A percentile compares a stretch with the other conserved stretches of the same genome.
These are phyloP conservation scores for Eupelmus urozonus DNA, from an alignment of 2,888 invertebrate species.

Conservation along the genomic window DNA sequence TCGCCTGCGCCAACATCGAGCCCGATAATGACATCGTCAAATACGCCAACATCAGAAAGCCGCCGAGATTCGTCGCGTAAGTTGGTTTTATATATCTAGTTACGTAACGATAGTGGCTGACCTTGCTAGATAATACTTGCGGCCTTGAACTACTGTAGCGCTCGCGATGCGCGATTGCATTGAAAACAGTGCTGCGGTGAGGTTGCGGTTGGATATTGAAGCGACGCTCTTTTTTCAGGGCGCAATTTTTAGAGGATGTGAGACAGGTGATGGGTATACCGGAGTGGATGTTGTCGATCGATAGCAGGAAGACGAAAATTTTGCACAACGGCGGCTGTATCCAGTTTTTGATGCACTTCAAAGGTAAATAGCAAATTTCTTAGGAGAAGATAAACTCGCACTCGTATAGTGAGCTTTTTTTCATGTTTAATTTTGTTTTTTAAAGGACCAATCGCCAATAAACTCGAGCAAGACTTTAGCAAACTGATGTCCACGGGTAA, in stretches of 20 bases:
- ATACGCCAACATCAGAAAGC: constrained; percentile 91
- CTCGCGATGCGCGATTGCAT: too few relatives aligned
- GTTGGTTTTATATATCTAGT: too few relatives aligned
- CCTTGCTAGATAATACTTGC: too few relatives aligned
- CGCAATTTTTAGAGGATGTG: constrained; percentile 90
- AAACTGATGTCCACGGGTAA: constrained; percentile 86
- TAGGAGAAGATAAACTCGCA: too few relatives aligned
- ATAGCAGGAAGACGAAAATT: constrained; percentile 87
- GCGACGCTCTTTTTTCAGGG: too few relatives aligned
- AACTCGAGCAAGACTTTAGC: constrained; percentile 89
- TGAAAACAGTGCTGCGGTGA: too few relatives aligned
- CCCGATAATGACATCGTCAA: constrained; percentile 94
- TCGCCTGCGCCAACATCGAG: constrained; percentile 94
- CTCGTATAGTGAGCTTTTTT: too few relatives aligned
- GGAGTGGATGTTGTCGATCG: constrained; percentile 93
- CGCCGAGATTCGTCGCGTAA: constrained; percentile 93
- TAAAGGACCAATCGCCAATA: constrained; percentile 86
- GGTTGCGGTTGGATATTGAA: too few relatives aligned
- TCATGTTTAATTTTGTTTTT: constrained; percentile 4
- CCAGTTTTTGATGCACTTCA: constrained; percentile 92
- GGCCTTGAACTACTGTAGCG: too few relatives aligned
- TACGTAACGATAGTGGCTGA: background rate
- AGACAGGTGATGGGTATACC: constrained; percentile 90
- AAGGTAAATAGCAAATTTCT: too few relatives aligned
- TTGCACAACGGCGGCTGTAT: constrained; percentile 89